Conservation (phyloP, 1,140 invertebrate species). For the Sogatella furcifera region DNA sequence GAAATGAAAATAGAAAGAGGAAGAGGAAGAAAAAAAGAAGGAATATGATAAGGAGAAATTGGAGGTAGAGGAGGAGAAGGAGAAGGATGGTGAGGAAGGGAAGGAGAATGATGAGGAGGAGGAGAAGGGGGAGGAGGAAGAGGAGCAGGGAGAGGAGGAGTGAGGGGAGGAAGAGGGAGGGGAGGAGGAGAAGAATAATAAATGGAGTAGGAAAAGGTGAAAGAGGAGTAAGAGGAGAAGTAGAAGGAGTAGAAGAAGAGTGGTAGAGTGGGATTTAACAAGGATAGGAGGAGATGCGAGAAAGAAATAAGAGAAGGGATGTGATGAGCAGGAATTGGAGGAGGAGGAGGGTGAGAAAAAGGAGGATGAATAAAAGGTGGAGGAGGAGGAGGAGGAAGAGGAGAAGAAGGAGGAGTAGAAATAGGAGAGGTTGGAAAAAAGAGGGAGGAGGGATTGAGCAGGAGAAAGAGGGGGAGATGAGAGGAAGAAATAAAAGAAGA, state of each 20-base stretch:
- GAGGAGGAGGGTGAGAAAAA: no score
- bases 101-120: background rate
- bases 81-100: background rate
- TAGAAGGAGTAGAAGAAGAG: constrained; percentile 9
- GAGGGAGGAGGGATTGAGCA: background rate
- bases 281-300: no score
- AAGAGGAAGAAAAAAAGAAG: no score
- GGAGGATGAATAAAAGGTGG: constrained; percentile 10
- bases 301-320: no score
- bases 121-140: background rate
- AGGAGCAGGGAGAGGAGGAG: background rate
- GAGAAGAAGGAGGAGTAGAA: background rate
- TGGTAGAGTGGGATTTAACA: no score
- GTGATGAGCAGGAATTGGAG: no score
- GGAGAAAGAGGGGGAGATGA: background rate
- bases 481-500: background rate
- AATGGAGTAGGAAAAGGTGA: background rate
- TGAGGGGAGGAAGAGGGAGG: background rate
- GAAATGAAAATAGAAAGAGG: no score
- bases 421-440: background rate
- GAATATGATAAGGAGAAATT: background rate
- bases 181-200: constrained; percentile 4
- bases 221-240: background rate
- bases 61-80: background rate
- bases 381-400: constrained; percentile 7